Conservation (phyloP, 2,797 vertebrate genomes). For the Cygnus olor region DNA sequence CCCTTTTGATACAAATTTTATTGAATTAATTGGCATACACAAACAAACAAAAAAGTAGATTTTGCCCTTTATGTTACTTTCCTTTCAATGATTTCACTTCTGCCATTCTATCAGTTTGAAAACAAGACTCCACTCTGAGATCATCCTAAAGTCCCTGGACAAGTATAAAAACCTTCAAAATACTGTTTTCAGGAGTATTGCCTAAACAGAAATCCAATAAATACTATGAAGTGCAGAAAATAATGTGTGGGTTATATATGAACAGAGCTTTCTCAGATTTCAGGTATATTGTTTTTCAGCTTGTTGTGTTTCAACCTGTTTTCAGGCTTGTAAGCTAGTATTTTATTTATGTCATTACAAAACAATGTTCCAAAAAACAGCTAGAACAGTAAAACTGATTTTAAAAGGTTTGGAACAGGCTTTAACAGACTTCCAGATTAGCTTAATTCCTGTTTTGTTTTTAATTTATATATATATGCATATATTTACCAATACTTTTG, state of each 20-base stretch:
- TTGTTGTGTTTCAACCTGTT: background rate
- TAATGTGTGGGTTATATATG: accelerated
- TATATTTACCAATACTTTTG: background rate
- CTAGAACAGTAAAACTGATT: background rate
- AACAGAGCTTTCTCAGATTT: background rate
- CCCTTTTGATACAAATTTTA: background rate
- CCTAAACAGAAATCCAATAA: background rate
- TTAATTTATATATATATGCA: background rate
- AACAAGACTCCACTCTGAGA: background rate
- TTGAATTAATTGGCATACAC: background rate
- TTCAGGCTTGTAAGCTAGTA: too few relatives aligned
- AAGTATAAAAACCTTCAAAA: background rate
- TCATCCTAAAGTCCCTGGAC: background rate
- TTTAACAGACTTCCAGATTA: background rate
- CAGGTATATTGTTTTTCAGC: background rate
- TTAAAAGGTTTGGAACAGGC: background rate
- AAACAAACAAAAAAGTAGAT: background rate
- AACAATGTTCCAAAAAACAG: background rate
- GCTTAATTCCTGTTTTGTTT: background rate
- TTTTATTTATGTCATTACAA: background rate
- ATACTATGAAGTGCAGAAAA: background rate
- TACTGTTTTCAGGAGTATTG: background rate
- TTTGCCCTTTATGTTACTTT: background rate
- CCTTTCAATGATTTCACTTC: background rate
- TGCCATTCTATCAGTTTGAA: background rate